These are phyloP conservation scores for Chitala chitala DNA, from an alignment of 2,113 vertebrate genomes.

Conservation along the genomic window DNA sequence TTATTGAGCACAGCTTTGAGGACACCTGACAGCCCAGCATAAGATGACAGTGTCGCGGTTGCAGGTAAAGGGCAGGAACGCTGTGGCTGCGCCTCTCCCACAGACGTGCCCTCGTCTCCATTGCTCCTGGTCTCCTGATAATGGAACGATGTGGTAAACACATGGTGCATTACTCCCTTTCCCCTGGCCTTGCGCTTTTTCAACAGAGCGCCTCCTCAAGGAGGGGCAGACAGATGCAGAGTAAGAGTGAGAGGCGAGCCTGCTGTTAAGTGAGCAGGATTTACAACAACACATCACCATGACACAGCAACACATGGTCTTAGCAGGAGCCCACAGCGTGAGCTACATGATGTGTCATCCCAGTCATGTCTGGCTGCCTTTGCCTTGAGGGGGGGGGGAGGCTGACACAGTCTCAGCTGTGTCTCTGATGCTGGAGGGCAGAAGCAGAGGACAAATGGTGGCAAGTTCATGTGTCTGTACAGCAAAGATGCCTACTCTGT, in stretches of 20 bases:
- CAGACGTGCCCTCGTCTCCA: no score
- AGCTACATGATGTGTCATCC: conserved; percentile 73
- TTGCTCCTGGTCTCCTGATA: no score
- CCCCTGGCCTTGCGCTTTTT: no score
- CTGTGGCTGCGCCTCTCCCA: no score
- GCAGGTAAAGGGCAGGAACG: no score
- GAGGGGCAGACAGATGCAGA: conserved; percentile 37
- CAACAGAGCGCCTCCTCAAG: no score
- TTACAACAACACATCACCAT: conserved; percentile 69
- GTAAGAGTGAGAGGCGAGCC: conserved; percentile 47
- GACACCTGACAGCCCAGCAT: no score
- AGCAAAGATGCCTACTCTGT: conserved; percentile 6
- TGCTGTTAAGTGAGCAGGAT: conserved; percentile 70
- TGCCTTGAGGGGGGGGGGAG: conserved; percentile 66
- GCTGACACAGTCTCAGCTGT: conserved; percentile 58
- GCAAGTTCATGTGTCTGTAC: neutral
- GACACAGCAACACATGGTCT: conserved; percentile 71
- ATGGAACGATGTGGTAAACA: no score
- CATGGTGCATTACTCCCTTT: no score
- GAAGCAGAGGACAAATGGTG: conserved; percentile 9
- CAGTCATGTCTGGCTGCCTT: conserved; percentile 65
- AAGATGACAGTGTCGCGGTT: no score
- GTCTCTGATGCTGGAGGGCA: conserved; percentile 34
- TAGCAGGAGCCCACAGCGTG: conserved; percentile 68
- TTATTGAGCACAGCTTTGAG: no score